Conservation (phyloP, 2,113 vertebrate genomes). For the Cyanistes caeruleus region DNA sequence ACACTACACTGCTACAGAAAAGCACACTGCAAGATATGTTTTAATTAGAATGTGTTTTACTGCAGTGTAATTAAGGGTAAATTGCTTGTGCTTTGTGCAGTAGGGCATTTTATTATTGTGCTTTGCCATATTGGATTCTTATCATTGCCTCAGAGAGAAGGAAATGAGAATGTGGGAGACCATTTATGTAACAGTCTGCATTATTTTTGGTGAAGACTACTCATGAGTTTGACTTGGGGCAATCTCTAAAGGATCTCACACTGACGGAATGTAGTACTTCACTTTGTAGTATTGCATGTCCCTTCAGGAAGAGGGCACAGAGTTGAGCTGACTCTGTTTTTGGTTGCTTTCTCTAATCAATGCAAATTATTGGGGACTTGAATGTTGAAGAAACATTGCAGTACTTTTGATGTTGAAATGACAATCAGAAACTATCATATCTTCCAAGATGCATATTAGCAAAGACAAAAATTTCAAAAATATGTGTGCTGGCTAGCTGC, state of each 20-base stretch:
- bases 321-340: background rate
- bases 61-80: background rate
- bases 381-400: background rate
- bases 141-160: background rate
- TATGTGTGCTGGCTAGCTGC: background rate
- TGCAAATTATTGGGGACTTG: accelerated
- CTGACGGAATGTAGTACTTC: background rate
- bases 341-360: background rate
- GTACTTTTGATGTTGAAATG: background rate
- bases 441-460: background rate
- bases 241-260: background rate
- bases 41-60: background rate
- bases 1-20: background rate
- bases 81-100: background rate
- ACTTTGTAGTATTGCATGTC: background rate
- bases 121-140: background rate
- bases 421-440: background rate
- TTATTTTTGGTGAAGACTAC: background rate
- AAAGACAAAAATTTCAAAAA: background rate
- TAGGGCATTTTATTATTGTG: background rate
- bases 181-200: background rate
- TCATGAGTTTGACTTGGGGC: background rate
- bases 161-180: background rate
- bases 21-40: background rate
- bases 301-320: background rate